Evolutionary conservation across 2,888 invertebrate genomes (phyloP).

Genomic region (Allolobophora icterica): DNA sequence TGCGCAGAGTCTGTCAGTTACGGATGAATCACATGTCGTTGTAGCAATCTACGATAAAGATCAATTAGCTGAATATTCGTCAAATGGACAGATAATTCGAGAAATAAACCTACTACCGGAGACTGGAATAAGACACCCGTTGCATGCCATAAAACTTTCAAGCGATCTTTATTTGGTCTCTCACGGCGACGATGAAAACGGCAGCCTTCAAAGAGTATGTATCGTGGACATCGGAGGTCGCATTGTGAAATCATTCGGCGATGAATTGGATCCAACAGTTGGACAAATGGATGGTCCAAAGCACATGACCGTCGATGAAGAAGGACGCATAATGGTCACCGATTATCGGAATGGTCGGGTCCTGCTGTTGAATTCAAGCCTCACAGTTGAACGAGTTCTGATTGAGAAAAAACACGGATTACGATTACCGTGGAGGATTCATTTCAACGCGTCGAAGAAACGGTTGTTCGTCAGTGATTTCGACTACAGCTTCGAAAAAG

Average conservation of each 20-base stretch:
- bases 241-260: not conserved
- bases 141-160: not conserved
- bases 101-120: not conserved
- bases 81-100: not conserved
- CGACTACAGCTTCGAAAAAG: not conserved
- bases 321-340: not conserved
- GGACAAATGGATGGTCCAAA: not conserved
- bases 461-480: not conserved
- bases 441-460: not conserved
- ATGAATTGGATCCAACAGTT: not conserved
- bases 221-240: not conserved
- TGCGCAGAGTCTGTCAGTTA: not conserved
- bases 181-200: not conserved
- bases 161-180: not conserved
- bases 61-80: not conserved
- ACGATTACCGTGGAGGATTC: not conserved
- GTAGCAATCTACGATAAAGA: not conserved
- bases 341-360: not conserved
- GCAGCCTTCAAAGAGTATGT: not conserved
- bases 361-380: not conserved
- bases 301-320: not conserved
- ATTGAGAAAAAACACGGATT: not conserved
- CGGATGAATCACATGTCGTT: constrained; percentile 8
- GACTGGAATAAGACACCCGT: not conserved
- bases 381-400: not conserved